Evolutionary conservation across 2,888 invertebrate genomes (phyloP).

Genomic region (Macrophya alboannulata): DNA sequence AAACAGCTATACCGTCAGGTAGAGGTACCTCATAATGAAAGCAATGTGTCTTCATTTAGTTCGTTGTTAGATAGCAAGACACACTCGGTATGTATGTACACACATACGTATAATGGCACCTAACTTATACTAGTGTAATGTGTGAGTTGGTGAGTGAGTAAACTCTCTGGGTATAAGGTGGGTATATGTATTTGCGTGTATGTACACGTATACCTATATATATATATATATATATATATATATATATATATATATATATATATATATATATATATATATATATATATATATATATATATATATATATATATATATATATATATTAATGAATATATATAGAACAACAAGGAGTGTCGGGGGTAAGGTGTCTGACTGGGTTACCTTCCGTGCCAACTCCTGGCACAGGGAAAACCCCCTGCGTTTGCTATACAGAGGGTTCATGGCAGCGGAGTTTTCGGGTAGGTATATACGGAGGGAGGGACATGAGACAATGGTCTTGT

Average conservation of each 20-base stretch:
- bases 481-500: slow-evolving; percentile 68
- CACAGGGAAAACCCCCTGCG: slow-evolving; percentile 5
- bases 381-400: slow-evolving; percentile 15
- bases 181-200: neutral
- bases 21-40: slow-evolving; percentile 75
- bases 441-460: slow-evolving; percentile 9
- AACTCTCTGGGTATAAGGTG: neutral
- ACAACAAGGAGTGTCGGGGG: slow-evolving; percentile 31
- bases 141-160: neutral
- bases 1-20: slow-evolving; percentile 18
- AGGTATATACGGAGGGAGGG: slow-evolving; percentile 12
- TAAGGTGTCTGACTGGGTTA: slow-evolving; percentile 49
- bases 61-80: slow-evolving; percentile 73
- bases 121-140: slow-evolving; percentile 5
- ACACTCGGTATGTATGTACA: slow-evolving; percentile 36
- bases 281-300: neutral
- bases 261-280: slow-evolving; percentile 18
- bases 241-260: slow-evolving; percentile 17
- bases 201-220: neutral
- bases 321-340: slow-evolving; percentile 45
- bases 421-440: slow-evolving; percentile 4
- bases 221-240: neutral
- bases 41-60: slow-evolving; percentile 78
- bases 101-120: slow-evolving; percentile 40
- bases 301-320: neutral